Percentiles rank a stretch among this genome's conserved stretches.
These are phyloP conservation scores for Urocitellus parryii DNA, from an alignment of 2,113 vertebrate species.

Conservation along the genomic window DNA sequence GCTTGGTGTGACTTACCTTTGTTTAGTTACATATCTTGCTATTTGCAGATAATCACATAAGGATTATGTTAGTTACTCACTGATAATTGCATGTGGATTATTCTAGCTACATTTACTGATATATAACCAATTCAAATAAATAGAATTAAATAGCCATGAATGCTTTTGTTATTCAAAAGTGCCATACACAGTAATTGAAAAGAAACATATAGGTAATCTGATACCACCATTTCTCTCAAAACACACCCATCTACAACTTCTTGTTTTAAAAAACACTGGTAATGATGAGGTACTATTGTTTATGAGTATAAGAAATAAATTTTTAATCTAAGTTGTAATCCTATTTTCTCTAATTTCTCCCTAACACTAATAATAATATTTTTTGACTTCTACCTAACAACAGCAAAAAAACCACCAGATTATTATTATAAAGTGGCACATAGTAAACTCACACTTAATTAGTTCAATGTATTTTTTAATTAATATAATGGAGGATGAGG, in stretches of 20 bases:
- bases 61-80: not conserved
- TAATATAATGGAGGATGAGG: not conserved
- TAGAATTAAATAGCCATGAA: not conserved
- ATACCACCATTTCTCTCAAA: not conserved
- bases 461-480: not conserved
- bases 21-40: not conserved
- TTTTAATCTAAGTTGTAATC: not conserved
- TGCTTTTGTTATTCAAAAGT: not conserved
- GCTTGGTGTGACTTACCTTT: conserved; percentile 52
- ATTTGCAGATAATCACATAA: conserved; percentile 23
- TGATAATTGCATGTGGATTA: not conserved
- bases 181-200: not conserved
- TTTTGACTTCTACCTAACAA: not conserved
- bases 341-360: not conserved
- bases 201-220: not conserved
- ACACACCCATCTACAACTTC: not conserved
- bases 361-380: not conserved
- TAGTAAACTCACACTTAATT: not conserved
- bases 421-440: not conserved
- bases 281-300: not conserved
- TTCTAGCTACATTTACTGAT: not conserved
- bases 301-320: not conserved
- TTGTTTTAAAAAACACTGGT: not conserved
- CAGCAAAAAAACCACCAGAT: not conserved
- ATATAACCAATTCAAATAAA: conserved; percentile 24